These are phyloP conservation scores for Tetheella fluctuosa DNA, from an alignment of 2,888 invertebrate species.

Conservation along the genomic window DNA sequence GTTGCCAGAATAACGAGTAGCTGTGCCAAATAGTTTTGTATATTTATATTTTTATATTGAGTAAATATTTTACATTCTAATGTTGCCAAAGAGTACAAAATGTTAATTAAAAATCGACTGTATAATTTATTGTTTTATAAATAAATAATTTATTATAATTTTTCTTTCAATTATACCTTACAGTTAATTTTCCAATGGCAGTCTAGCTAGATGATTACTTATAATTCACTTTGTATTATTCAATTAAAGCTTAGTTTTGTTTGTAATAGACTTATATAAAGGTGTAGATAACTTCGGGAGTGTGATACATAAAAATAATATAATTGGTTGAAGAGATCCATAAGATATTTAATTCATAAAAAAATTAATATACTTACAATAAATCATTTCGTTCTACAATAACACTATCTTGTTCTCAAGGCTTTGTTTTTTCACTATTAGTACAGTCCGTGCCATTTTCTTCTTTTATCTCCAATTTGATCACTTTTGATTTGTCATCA, in stretches of 20 bases:
- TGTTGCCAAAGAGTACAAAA: constrained; percentile 2
- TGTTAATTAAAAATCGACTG: constrained; percentile 27
- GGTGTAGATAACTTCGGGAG: too few species aligned
- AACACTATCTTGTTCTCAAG: constrained; percentile 16
- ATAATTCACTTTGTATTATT: too few species aligned
- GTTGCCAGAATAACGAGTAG: background rate
- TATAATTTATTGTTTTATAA: constrained; percentile 24
- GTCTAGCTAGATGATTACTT: too few species aligned
- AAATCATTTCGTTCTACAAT: constrained; percentile 23
- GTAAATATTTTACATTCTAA: background rate
- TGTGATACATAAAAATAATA: too few species aligned
- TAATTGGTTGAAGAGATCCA: constrained; percentile 13
- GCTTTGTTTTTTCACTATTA: constrained; percentile 24
- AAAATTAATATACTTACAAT: constrained; percentile 20
- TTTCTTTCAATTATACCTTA: background rate
- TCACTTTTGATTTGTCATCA: constrained; percentile 56
- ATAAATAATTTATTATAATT: constrained; percentile 32
- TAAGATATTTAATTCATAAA: constrained; percentile 14
- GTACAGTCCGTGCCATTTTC: constrained; percentile 27
- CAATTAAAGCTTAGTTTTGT: too few species aligned
- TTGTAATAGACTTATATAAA: too few species aligned
- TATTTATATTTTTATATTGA: constrained; percentile 7
- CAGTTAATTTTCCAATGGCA: background rate
- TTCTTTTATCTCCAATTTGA: constrained; percentile 60
- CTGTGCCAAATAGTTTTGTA: background rate